Base-by-base conservation (phyloP, 2,888 invertebrate species). In the Boloria selene region DNA sequence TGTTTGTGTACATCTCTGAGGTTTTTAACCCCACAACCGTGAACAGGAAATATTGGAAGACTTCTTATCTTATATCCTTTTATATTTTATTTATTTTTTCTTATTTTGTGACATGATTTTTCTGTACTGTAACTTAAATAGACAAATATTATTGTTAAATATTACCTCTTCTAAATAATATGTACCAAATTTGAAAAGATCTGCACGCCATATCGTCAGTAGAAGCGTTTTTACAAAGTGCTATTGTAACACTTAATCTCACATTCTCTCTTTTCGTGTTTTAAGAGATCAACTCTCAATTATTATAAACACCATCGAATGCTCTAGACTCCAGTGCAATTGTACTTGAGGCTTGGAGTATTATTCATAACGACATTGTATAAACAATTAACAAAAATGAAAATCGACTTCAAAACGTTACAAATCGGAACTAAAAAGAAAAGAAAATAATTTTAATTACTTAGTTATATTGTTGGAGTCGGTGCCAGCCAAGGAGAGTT, bases 151-250 rank as follows among this genome's bases (percentile, higher is more conserved):
- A 31, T 31, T 31, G 10, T n/a, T n/a, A 31, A 31, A 31, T n/a
- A n/a, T n/a, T n/a, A 1, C 10, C 7, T 2, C 2, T 31, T 31
- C 7, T 31, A 10, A 31, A 31, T 31, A 6, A 31, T 10, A 10
- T 31, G n/a, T n/a, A n/a, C n/a, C n/a, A n/a, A 49, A n/a, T n/a
- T n/a, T 49, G 45, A 16, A n/a, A 31, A 31, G 31, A 31, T 10
- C 10, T 31, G 80, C 77, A 80, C 81, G 77, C 85, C 86, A 83
- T 87, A 88, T 89, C 87, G 89, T 86, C 83, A 73, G 81, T 75
- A 84, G 88, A 87, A 77, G 71, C 79, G 83, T 85, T 85, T 87
- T 84, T 31, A 7, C 31, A 10, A 31, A 31, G 10, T 85, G 86
- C 88, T 10, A 56, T 16, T 56, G 45, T 22, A 44, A 18, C 55